Base-by-base conservation (phyloP, 2,113 vertebrate species). In the Spermophilus dauricus region DNA sequence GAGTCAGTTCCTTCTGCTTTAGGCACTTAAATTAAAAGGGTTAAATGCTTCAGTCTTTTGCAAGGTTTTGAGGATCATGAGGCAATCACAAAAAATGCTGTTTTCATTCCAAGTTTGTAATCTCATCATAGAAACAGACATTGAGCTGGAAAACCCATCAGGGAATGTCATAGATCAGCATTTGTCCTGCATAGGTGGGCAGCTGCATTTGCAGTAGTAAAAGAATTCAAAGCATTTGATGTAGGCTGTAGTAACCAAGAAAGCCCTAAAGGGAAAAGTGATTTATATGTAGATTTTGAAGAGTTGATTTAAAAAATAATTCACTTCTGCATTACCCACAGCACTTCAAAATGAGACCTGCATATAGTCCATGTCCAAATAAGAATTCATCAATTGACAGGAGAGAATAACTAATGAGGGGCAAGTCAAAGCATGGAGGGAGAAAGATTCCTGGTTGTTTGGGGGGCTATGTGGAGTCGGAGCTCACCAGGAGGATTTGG, bases 1-100 rank as follows among this genome's bases (percentile, higher is more conserved):
- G 95, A 98, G 96, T 97, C 97, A 97, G 96, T 97, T 97, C 92
- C 98, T 97, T 96, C 91, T 97, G 90, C 92, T 97, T 86, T 77
- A 91, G 51, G 70, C 90, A 95, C 56, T 96, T 95, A 83, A 81
- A 86, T 96, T 95, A 83, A 81, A 86, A 94, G 16, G 58, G 69
- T 95, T 86, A 86, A 89, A 70, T 32, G 65, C 9, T 56, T 78
- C 51, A 7, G 13, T 56, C 86, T 69, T 97, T 94, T 83, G 86
- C 45, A 97, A 97, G 28, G 32, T 67, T 82, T 88, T 94, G 39
- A 77, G 90, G 24, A 77, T 61, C 78, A 39, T 6, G 4, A 82
- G 30, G n/a, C 88, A 87, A 56, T 95, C 48, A 89, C 20, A 84
- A 88, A 39, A 91, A 96, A 72, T 34, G 39, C 34, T 22, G 13